A percentile compares a stretch with the other conserved stretches of the same genome.
Conservation (phyloP, 2,888 invertebrate species). For the Phengaris alcon region DNA sequence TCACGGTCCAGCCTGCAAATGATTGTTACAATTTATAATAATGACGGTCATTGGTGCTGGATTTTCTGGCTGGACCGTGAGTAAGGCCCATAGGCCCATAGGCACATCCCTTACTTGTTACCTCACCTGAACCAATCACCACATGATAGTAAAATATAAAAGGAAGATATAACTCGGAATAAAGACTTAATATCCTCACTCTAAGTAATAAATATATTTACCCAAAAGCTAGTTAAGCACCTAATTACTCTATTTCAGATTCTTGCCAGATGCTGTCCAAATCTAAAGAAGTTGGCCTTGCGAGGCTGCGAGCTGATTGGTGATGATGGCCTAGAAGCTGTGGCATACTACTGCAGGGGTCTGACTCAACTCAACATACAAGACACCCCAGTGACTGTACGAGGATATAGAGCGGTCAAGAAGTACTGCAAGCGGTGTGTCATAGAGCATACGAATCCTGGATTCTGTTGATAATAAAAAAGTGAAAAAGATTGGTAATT, state of each 20-base stretch:
- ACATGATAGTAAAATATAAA: too few relatives aligned
- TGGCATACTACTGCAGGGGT: constrained; percentile 93
- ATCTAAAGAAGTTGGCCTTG: constrained; percentile 92
- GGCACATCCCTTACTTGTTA: too few relatives aligned
- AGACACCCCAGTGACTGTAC: constrained; percentile 92
- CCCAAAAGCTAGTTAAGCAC: too few relatives aligned
- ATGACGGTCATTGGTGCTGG: too few relatives aligned
- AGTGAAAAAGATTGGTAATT: not conserved
- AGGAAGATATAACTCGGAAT: too few relatives aligned
- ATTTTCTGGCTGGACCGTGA: too few relatives aligned
- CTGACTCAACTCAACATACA: constrained; percentile 95
- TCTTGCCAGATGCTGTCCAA: constrained; percentile 92
- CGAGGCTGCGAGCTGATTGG: constrained; percentile 95
- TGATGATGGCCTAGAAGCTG: constrained; percentile 89
- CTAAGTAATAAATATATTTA: too few relatives aligned
- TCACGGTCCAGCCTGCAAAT: too few relatives aligned
- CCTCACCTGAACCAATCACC: too few relatives aligned
- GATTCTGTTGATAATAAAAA: constrained; percentile 84
- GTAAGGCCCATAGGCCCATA: too few relatives aligned
- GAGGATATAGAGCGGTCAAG: constrained; percentile 94
- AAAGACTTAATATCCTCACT: too few relatives aligned
- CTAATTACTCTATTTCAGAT: constrained; percentile 77
- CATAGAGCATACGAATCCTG: constrained; percentile 97
- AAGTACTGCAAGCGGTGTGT: constrained; percentile 95
- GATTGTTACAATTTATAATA: too few relatives aligned